phyloP scores from a whole-genome alignment of 2,888 invertebrate species.

The Gari tellinella region DNA sequence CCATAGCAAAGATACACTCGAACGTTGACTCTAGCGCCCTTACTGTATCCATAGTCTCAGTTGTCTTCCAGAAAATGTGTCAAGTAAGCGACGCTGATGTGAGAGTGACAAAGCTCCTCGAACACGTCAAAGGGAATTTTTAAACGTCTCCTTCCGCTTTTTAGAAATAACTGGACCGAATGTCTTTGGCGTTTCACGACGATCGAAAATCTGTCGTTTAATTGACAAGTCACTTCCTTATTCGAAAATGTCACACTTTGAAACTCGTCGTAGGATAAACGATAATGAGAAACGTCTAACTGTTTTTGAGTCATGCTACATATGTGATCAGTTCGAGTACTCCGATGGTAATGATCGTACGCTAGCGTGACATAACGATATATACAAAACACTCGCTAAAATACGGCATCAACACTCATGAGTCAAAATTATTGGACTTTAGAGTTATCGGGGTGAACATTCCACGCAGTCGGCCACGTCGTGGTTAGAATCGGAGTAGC shows the following conservation, averaged over 20 bases:
- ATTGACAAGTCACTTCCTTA: constrained; percentile 6
- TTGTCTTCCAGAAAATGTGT: constrained; percentile 3
- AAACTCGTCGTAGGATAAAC: constrained; percentile 12
- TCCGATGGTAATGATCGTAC: neutral
- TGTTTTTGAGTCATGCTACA: constrained; percentile 19
- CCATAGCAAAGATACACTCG: constrained; percentile 19
- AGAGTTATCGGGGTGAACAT: constrained; percentile 11
- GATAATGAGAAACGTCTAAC: constrained; percentile 16
- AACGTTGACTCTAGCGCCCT: constrained; percentile 18
- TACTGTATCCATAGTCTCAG: constrained; percentile 2
- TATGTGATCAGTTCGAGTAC: neutral
- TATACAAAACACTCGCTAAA: too few species aligned
- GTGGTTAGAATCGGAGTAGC: constrained; percentile 13
- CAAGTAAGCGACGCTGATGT: constrained; percentile 1
- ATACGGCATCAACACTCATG: too few species aligned
- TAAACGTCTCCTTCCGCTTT: constrained; percentile 20
- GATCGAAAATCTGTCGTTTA: constrained; percentile 21
- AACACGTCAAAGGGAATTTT: constrained; percentile 19
- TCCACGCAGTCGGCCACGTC: constrained; percentile 4
- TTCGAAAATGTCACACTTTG: constrained; percentile 9
- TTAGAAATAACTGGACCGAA: constrained; percentile 17
- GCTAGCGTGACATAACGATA: neutral
- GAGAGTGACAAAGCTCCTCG: constrained; percentile 13
- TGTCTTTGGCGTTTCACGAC: constrained; percentile 20
- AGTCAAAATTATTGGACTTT: too few species aligned